A percentile compares a stretch with the other conserved stretches of the same genome.
Conservation (phyloP, 2,113 vertebrate species). For the Butastur rufipennis region DNA sequence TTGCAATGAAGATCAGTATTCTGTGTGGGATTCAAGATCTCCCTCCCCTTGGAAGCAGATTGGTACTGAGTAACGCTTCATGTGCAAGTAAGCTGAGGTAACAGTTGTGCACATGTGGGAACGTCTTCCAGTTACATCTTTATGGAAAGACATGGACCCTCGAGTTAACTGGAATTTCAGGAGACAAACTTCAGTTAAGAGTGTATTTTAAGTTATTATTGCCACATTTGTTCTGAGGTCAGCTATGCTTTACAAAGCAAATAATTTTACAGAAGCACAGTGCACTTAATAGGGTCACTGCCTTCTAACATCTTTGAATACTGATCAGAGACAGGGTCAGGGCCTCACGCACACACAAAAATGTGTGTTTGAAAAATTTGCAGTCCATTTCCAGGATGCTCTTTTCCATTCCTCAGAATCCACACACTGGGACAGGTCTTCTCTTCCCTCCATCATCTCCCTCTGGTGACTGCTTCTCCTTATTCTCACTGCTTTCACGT, state of each 20-base stretch:
- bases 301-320: not conserved
- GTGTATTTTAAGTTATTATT: not conserved
- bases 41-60: not conserved
- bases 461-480: not conserved
- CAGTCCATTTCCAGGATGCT: not conserved
- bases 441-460: not conserved
- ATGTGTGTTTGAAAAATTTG: not conserved
- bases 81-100: not conserved
- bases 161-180: not conserved
- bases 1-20: not conserved
- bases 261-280: not conserved
- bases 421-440: not conserved
- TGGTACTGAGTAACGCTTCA: not conserved
- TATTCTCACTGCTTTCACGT: not conserved
- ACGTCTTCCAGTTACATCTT: not conserved
- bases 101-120: not conserved
- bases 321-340: not conserved
- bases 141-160: not conserved
- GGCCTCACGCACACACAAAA: fast-evolving
- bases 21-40: not conserved
- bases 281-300: not conserved
- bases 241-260: not conserved
- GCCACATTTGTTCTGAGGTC: not conserved
- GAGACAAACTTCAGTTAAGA: not conserved
- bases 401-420: not conserved